Evolutionary conservation across 2,888 invertebrate species (phyloP).

Genomic region (Zaprionus obscuricornis): DNA sequence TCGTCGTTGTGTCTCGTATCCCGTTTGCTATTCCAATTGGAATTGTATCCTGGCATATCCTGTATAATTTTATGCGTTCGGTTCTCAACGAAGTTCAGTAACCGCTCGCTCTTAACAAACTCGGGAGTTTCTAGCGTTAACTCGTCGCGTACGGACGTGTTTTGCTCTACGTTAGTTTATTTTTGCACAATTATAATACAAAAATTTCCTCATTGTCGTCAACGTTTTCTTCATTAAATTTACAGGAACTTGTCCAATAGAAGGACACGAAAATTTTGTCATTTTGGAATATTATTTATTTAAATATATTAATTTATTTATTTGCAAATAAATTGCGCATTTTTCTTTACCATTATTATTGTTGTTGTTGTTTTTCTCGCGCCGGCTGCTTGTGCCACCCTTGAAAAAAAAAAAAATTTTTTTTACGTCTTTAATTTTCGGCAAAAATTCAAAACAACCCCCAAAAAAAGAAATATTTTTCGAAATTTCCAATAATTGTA

Average conservation of each 20-base stretch:
- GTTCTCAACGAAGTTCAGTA: constrained; percentile 73
- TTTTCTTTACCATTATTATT: too few species aligned
- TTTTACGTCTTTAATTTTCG: constrained; percentile 27
- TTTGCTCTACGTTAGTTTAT: constrained; percentile 1
- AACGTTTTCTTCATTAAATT: too few species aligned
- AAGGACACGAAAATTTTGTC: too few species aligned
- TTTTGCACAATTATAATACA: neutral
- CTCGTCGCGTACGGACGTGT: constrained; percentile 68
- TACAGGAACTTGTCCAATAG: too few species aligned
- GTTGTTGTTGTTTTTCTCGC: constrained; percentile 20
- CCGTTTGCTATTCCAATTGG: constrained; percentile 68
- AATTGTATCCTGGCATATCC: constrained; percentile 37
- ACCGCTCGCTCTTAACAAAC: constrained; percentile 56
- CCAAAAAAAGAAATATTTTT: constrained; percentile 26
- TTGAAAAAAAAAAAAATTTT: constrained; percentile 53
- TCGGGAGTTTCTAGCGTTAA: constrained; percentile 74
- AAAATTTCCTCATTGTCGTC: too few species aligned
- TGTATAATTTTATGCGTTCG: constrained; percentile 45
- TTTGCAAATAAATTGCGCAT: too few species aligned
- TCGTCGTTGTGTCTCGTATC: constrained; percentile 31
- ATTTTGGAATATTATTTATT: too few species aligned
- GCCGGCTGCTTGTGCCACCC: constrained; percentile 60
- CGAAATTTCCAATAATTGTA: constrained; percentile 46
- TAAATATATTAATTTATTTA: too few species aligned
- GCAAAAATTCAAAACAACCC: constrained; percentile 51